Conservation (phyloP, 2,888 invertebrate genomes). For the Laspeyria flexula region DNA sequence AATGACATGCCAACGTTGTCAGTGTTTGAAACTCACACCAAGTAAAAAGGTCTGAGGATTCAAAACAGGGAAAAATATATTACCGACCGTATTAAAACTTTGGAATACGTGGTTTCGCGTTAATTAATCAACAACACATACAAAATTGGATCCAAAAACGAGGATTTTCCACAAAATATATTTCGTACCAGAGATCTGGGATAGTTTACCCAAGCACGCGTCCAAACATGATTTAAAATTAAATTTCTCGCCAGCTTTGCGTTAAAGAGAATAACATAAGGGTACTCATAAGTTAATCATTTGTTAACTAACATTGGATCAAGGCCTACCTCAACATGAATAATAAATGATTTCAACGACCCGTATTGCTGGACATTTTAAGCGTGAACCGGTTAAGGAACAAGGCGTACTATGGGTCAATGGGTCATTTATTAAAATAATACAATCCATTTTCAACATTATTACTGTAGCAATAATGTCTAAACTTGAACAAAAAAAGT, state of each 20-base stretch:
- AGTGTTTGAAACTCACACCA: no score
- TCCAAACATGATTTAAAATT: conserved; percentile 22
- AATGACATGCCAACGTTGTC: no score
- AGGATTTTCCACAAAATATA: conserved; percentile 1
- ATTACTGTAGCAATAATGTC: no score
- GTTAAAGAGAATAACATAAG: conserved; percentile 14
- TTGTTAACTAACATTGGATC: conserved; percentile 11
- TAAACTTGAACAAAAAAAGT: no score
- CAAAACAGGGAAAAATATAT: background rate
- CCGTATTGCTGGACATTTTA: background rate
- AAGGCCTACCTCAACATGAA: conserved; percentile 1
- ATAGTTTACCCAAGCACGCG: conserved; percentile 5
- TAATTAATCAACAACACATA: conserved; percentile 6
- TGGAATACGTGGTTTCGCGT: background rate
- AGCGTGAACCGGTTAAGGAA: background rate
- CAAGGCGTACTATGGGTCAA: background rate
- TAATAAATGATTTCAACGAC: background rate
- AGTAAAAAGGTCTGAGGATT: background rate
- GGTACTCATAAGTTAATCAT: conserved; percentile 16
- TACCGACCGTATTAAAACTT: background rate
- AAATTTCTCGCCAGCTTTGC: conserved; percentile 11
- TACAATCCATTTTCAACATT: no score
- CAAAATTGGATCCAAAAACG: background rate
- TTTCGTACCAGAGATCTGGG: conserved; percentile 10
- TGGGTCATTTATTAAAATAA: background rate